Base-by-base conservation (phyloP, 92 coral and sea anemone genomes). In the Diadumene lineata region DNA sequence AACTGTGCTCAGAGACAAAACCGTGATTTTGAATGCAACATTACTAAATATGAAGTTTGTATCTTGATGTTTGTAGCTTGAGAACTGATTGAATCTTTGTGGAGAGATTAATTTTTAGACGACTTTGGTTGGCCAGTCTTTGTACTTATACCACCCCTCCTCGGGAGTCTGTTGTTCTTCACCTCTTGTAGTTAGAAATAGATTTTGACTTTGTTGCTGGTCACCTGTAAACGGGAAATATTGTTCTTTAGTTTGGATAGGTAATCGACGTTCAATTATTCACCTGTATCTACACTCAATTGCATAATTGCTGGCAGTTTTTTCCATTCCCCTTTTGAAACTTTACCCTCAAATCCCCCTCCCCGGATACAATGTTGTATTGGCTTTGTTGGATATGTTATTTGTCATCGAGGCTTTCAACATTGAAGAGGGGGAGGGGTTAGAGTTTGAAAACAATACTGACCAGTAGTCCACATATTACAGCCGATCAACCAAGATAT, bases 41-140 rank as follows among this genome's bases (percentile, higher is more conserved):
- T 13, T 4, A 4, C 13, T 13, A 6, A 38, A 13, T 38, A 38
- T 4, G n/a, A n/a, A n/a, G n/a, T n/a, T n/a, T 38, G 48, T 38
- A 4, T 38, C 13, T 4, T 38, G 13, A 38, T 38, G 48, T 38
- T 13, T 13, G 48, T 4, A 38, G 13, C 13, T 6, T 4, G 48
- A 38, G 48, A 38, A 6, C 6, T 4, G 48, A 38, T 4, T 38
- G 13, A 13, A 4, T 38, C 48, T 4, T 38, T 53, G 17, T 44
- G 51, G 51, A 8, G 51, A 53, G 51, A 11, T 16, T 34, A 48
- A n/a, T n/a, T n/a, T 57, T 53, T 65, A 64, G 15, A 68, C 81
- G 29, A 32, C 62, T 51, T 53, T 72, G 28, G 77, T 1, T 11
- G 64, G 77, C 77, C 77, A 72, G 27, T 72, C 65, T 21, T 61